These are phyloP conservation scores for Colletes latitarsis DNA, from an alignment of 1,140 invertebrate genomes.

Conservation along the genomic window DNA sequence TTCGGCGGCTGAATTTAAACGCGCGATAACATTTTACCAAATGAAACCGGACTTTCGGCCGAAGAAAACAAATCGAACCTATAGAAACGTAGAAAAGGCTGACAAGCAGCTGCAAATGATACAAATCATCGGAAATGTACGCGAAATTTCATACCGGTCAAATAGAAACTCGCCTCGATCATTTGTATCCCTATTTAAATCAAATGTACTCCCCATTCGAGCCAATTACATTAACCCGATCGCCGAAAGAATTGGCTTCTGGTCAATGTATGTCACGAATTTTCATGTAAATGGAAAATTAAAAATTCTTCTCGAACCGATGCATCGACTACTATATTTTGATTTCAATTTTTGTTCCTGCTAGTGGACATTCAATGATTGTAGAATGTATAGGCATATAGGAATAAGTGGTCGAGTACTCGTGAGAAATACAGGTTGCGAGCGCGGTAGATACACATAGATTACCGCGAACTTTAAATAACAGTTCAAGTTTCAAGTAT, in stretches of 20 bases:
- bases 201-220: background rate
- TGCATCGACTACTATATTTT: too few relatives aligned
- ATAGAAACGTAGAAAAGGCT: background rate
- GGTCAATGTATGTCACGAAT: too few relatives aligned
- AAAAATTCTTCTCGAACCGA: background rate
- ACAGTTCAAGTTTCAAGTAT: too few relatives aligned
- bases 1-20: background rate
- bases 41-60: background rate
- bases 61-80: background rate
- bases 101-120: background rate
- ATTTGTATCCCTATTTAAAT: background rate
- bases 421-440: too few relatives aligned
- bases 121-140: background rate
- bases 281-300: background rate
- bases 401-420: too few relatives aligned
- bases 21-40: background rate
- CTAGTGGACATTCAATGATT: too few relatives aligned
- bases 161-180: background rate
- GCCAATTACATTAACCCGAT: background rate
- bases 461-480: too few relatives aligned
- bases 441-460: too few relatives aligned
- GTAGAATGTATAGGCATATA: too few relatives aligned
- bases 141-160: background rate
- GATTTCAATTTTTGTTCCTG: too few relatives aligned
- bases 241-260: too few relatives aligned